Base-by-base conservation (phyloP, 1,140 invertebrate species). In the Orius laevigatus region DNA sequence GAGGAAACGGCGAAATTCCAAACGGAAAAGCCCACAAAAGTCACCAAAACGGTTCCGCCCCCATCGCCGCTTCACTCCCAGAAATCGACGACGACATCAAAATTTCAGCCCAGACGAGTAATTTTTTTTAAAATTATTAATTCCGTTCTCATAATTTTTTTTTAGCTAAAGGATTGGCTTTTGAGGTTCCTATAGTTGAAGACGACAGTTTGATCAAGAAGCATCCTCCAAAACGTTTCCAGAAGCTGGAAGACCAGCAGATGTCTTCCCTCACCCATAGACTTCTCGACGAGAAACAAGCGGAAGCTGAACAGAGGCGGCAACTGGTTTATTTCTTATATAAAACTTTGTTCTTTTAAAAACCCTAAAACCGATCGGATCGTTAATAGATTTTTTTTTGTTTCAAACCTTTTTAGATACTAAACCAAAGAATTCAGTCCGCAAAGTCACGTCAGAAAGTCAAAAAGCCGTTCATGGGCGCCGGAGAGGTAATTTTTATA, bases 261-360 rank as follows among this genome's bases (percentile, higher is more conserved):
- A 60, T 65, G 0, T 60, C 66, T 0, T 63, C 67, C 11, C 39
- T 72, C 38, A 74, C 74, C 0, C 61, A 79, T 14, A 67, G 74
- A 14, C 66, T 73, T 31, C 65, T 81, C 14, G 70, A 77, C 53
- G 78, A 75, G 57, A 80, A 78, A 57, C 62, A 78, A 45, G 75
- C 73, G n/a, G 74, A 73, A 49, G 79, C 79, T 9, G 78, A 80
- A 57, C 67, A 70, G 34, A 65, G 77, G 46, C 67, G 77, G 15
- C 51, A 53, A 31, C 57, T 58, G 59, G 59, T 58, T 38, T 15
- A 20, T 40, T 5, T 34, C 14, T 11, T 12, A 15, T 46, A 19
- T 46, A 15, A 16, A 46, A 12, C 20, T n/a, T 36, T 35, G 14
- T 36, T 18, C 14, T 12, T 11, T 15, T 15, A 36, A 12, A 19